Evolutionary conservation across 2,888 invertebrate species (phyloP).

Genomic region (Temnothorax rugatulus): DNA sequence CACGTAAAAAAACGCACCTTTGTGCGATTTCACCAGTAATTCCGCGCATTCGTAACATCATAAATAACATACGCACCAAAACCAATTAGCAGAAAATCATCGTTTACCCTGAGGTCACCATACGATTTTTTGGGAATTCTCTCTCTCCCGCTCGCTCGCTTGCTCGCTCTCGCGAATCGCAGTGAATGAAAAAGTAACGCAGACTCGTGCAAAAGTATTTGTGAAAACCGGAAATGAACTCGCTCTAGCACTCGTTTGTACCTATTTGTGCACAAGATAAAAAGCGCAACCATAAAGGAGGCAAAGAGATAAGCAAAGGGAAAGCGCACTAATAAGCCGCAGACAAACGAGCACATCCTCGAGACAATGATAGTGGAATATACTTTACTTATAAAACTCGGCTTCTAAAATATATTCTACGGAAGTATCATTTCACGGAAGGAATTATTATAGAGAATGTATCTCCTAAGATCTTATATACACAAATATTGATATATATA

Average conservation of each 20-base stretch:
- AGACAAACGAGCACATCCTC: neutral
- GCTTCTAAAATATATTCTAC: neutral
- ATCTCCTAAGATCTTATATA: neutral
- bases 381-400: constrained; percentile 9
- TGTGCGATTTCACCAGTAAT: neutral
- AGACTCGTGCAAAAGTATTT: neutral
- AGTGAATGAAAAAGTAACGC: neutral
- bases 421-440: too few species aligned
- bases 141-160: too few species aligned
- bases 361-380: neutral
- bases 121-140: constrained; percentile 13
- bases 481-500: too few species aligned
- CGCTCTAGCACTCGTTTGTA: constrained; percentile 15
- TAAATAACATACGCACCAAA: neutral
- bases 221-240: constrained; percentile 29
- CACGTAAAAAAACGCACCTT: neutral
- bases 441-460: constrained; percentile 10
- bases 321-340: constrained; percentile 14
- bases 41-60: neutral
- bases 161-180: neutral
- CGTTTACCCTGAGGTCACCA: neutral
- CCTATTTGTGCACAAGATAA: neutral
- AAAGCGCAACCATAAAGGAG: constrained; percentile 12
- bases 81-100: neutral
- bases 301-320: constrained; percentile 19